phyloP scores from a whole-genome alignment of 2,113 vertebrate genomes.

The Cromileptes altivelis region DNA sequence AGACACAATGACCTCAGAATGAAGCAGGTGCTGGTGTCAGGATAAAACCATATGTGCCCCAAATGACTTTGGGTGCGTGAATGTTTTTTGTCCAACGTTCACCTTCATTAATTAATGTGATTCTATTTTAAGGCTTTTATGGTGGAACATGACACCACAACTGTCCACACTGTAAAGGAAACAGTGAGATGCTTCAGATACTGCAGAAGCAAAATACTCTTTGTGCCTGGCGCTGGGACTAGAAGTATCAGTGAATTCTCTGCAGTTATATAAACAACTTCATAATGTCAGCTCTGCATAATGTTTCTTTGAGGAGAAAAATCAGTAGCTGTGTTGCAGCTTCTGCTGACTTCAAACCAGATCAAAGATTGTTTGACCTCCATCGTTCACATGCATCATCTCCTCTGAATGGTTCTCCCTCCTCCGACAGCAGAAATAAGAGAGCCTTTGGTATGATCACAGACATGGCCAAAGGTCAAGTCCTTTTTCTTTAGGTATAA shows the following conservation, averaged over 20 bases:
- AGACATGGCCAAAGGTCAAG: constrained; percentile 9
- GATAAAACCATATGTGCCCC: not conserved
- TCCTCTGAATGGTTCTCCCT: not conserved
- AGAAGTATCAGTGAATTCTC: not conserved
- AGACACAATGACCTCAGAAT: not conserved
- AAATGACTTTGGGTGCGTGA: constrained; percentile 5
- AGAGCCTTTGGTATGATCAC: not conserved
- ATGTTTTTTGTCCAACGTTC: not conserved
- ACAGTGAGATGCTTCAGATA: not conserved
- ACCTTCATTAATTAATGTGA: constrained; percentile 21
- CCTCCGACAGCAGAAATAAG: not conserved
- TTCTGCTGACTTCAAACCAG: not conserved
- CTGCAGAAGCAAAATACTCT: too few relatives aligned
- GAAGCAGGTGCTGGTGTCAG: not conserved
- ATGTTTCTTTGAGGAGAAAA: not conserved
- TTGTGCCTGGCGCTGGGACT: not conserved
- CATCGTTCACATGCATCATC: not conserved
- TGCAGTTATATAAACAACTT: not conserved
- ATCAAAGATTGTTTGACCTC: constrained; percentile 1
- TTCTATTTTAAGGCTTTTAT: not conserved
- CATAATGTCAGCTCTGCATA: not conserved
- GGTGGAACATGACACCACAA: not conserved
- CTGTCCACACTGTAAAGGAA: not conserved
- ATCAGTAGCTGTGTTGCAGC: not conserved
- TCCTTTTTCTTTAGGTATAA: not conserved